Percentiles rank a stretch among this genome's conserved stretches.
These are phyloP conservation scores for Mormyrops attenuatus DNA, from an alignment of 2,797 vertebrate species.

Conservation along the genomic window DNA sequence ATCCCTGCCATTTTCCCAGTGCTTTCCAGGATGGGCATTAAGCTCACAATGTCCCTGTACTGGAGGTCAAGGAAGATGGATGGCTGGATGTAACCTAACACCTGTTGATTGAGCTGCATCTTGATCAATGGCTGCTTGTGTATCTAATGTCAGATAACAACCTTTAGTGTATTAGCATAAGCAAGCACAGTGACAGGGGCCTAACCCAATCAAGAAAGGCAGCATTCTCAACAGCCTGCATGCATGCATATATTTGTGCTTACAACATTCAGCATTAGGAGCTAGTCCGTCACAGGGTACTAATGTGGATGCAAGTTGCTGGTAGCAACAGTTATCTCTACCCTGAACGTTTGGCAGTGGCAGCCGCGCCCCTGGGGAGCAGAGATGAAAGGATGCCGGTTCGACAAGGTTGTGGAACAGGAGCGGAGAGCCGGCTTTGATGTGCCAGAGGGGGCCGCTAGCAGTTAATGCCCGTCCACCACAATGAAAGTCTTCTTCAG, in stretches of 20 bases:
- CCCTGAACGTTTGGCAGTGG: neutral
- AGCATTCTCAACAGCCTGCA: neutral
- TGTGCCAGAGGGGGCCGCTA: neutral
- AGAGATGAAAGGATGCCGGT: slow-evolving; percentile 19
- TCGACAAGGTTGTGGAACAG: slow-evolving; percentile 15
- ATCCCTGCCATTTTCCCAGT: neutral
- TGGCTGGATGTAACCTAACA: neutral
- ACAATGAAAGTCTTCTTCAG: neutral
- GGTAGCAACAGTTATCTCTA: neutral
- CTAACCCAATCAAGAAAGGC: neutral
- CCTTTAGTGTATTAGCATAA: neutral
- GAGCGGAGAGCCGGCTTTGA: slow-evolving; percentile 13
- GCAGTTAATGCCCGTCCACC: neutral
- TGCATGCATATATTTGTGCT: neutral
- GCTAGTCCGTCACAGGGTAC: neutral
- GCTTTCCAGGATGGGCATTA: neutral
- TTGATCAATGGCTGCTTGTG: neutral
- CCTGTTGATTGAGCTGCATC: neutral
- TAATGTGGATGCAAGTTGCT: neutral
- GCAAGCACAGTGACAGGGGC: neutral
- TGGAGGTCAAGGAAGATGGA: neutral
- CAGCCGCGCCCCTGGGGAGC: neutral
- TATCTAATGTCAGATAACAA: neutral
- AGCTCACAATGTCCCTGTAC: neutral
- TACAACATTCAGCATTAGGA: neutral